Percentiles rank a stretch among this genome's conserved stretches.
These are phyloP conservation scores for Eristalinus aeneus DNA, from an alignment of 2,888 invertebrate species.

Conservation along the genomic window DNA sequence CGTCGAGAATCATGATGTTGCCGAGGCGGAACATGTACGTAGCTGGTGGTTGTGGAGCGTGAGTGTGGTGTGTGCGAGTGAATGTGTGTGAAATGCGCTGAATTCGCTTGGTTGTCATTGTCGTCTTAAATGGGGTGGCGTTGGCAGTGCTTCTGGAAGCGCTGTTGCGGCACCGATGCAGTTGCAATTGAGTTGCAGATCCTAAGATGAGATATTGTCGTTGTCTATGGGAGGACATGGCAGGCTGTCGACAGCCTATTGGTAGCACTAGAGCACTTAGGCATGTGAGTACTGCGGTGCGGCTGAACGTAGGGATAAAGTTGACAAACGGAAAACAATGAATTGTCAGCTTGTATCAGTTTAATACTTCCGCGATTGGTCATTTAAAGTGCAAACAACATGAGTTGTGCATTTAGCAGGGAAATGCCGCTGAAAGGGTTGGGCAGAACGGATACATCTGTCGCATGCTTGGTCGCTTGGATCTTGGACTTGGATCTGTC, in stretches of 20 bases:
- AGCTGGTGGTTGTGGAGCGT: constrained; percentile 6
- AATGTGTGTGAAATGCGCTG: constrained; percentile 66
- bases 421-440: not conserved
- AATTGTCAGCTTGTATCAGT: constrained; percentile 38
- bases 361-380: constrained; percentile 53
- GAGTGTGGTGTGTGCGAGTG: constrained; percentile 50
- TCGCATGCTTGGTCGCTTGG: too few species aligned
- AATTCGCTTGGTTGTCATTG: constrained; percentile 55
- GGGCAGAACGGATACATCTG: not conserved
- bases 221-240: constrained; percentile 26
- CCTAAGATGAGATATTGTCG: constrained; percentile 67
- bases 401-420: not conserved
- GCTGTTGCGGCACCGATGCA: constrained; percentile 66
- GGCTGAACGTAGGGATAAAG: constrained; percentile 3
- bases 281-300: not conserved
- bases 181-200: constrained; percentile 70
- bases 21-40: not conserved
- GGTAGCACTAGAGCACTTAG: constrained; percentile 48
- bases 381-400: constrained; percentile 28
- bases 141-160: constrained; percentile 19
- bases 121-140: constrained; percentile 15
- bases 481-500: not conserved
- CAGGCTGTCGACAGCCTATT: constrained; percentile 40
- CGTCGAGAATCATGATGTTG: not conserved
- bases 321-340: constrained; percentile 51